Conservation (phyloP, 2,888 invertebrate species). For the Drosophila testacea region DNA sequence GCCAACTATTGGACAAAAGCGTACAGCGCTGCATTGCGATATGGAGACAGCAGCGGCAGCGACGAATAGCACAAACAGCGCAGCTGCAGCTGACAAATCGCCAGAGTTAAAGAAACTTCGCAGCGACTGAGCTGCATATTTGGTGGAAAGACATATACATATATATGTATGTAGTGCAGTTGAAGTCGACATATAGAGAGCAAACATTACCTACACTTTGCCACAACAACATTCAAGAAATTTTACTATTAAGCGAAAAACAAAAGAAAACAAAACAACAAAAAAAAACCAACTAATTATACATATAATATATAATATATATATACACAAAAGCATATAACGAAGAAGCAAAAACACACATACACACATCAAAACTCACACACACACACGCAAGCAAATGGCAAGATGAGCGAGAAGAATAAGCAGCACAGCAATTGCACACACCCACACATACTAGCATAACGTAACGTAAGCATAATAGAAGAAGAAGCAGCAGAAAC, state of each 20-base stretch:
- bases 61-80: slow-evolving; percentile 14
- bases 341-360: slow-evolving; percentile 54
- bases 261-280: slow-evolving; percentile 25
- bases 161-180: slow-evolving; percentile 77
- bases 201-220: slow-evolving; percentile 81
- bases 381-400: slow-evolving; percentile 14
- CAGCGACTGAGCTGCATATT: slow-evolving; percentile 82
- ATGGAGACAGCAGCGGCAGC: slow-evolving; percentile 44
- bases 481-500: slow-evolving; percentile 23
- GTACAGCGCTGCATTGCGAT: slow-evolving; percentile 71
- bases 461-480: slow-evolving; percentile 50
- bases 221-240: slow-evolving; percentile 81
- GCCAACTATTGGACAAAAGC: slow-evolving; percentile 73
- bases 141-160: slow-evolving; percentile 71
- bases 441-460: slow-evolving; percentile 38
- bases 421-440: slow-evolving; percentile 40
- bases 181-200: slow-evolving; percentile 67
- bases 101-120: slow-evolving; percentile 84
- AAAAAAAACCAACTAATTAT: slow-evolving; percentile 67
- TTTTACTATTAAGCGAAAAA: slow-evolving; percentile 71
- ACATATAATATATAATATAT: slow-evolving; percentile 79
- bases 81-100: slow-evolving; percentile 76
- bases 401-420: slow-evolving; percentile 30
- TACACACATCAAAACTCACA: slow-evolving; percentile 24
- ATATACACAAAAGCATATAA: slow-evolving; percentile 67